phyloP scores from a whole-genome alignment of 2,888 invertebrate species.

The Athalia rosae region DNA sequence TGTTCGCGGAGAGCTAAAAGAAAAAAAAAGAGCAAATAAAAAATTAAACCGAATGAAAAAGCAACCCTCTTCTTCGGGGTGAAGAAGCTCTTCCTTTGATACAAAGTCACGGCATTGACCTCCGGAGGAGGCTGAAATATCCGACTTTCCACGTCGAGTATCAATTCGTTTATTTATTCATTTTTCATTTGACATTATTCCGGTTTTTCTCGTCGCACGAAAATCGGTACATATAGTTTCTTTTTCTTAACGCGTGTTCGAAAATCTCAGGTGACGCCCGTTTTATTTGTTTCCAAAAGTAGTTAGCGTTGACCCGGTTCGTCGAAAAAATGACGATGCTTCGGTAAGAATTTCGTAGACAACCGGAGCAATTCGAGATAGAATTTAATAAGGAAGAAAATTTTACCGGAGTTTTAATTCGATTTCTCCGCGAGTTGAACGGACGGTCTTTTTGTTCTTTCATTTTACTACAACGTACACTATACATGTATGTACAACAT shows the following conservation, averaged over 20 bases:
- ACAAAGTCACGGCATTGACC: constrained; percentile 17
- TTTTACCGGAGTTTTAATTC: not conserved
- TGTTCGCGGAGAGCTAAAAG: not conserved
- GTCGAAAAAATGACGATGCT: not conserved
- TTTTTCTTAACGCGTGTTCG: not conserved
- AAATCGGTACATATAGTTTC: constrained; percentile 1
- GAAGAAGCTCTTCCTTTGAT: constrained; percentile 27
- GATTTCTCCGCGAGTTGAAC: too few species aligned
- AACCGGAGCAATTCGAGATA: not conserved
- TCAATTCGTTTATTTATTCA: not conserved
- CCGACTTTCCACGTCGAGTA: not conserved
- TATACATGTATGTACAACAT: too few species aligned
- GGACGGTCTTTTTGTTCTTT: too few species aligned
- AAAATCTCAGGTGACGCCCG: not conserved
- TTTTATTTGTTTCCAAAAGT: too few species aligned
- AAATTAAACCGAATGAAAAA: constrained; percentile 16
- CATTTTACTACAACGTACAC: too few species aligned
- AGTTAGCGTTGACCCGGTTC: not conserved
- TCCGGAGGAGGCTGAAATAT: not conserved
- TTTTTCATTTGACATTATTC: too few species aligned
- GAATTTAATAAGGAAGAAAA: not conserved
- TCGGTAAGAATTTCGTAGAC: not conserved
- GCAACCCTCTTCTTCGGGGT: not conserved
- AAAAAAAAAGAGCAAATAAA: constrained; percentile 4
- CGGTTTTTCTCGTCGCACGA: not conserved